phyloP scores from a whole-genome alignment of 2,113 vertebrate species.

The Regulus satrapa region DNA sequence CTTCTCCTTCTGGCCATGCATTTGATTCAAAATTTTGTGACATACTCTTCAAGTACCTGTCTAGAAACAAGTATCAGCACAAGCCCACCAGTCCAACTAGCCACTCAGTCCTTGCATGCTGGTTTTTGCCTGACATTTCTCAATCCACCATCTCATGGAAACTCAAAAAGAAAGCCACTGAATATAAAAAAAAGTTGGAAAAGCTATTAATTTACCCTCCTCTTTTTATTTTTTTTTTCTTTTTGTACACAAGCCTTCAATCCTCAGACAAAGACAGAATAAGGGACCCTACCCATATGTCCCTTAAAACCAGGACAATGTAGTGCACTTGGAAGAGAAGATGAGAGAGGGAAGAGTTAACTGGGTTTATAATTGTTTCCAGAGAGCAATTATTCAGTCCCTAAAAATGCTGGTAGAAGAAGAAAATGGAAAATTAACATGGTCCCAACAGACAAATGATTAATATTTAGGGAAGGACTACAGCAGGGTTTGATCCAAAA shows the following conservation, averaged over 20 bases:
- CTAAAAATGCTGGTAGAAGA: conserved; percentile 39
- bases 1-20: neutral
- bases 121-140: neutral
- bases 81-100: neutral
- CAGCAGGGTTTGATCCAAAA: conserved; percentile 3
- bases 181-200: neutral
- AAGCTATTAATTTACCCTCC: neutral
- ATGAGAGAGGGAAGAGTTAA: conserved; percentile 39
- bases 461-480: conserved; percentile 48
- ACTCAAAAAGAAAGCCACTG: neutral
- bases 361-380: conserved; percentile 27
- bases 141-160: neutral
- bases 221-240: neutral
- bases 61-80: neutral
- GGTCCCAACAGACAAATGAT: conserved; percentile 26
- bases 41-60: neutral
- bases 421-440: conserved; percentile 38
- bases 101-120: neutral
- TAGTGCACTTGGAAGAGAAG: neutral
- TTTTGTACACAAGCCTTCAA: neutral
- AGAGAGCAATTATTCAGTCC: conserved; percentile 30
- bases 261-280: neutral
- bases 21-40: neutral
- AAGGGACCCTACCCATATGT: neutral
- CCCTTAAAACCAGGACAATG: neutral